Evolutionary conservation across 2,113 vertebrate species (phyloP).

Genomic region (Spea bombifrons): DNA sequence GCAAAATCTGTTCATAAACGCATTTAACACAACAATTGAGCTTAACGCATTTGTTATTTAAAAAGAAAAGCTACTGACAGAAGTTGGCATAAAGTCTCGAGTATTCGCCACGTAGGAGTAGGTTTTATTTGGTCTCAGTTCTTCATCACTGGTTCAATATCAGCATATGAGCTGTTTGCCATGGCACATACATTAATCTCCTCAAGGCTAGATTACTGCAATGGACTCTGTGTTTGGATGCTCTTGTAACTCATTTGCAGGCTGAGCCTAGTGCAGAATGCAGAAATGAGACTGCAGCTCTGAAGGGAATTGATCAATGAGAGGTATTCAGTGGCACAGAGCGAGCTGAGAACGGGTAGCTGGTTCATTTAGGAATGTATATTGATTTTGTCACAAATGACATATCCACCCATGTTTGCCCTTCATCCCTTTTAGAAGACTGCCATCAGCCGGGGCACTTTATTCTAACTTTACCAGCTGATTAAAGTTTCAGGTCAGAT

Average conservation of each 20-base stretch:
- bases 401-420: slow-evolving; percentile 38
- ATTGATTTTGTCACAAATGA: slow-evolving; percentile 41
- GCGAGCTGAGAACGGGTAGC: background rate
- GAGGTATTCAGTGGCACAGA: slow-evolving; percentile 29
- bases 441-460: slow-evolving; percentile 6
- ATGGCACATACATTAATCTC: slow-evolving; percentile 44
- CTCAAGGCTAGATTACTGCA: slow-evolving; percentile 41
- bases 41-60: too few relatives aligned
- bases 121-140: slow-evolving; percentile 38
- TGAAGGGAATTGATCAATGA: slow-evolving; percentile 36
- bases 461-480: background rate
- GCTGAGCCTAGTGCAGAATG: slow-evolving; percentile 34
- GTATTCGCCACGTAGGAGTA: slow-evolving; percentile 10
- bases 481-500: too few relatives aligned
- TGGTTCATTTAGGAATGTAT: slow-evolving; percentile 39
- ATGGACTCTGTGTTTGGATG: slow-evolving; percentile 41
- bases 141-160: slow-evolving; percentile 25
- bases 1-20: background rate
- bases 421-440: slow-evolving; percentile 28
- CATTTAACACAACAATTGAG: too few relatives aligned
- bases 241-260: slow-evolving; percentile 46
- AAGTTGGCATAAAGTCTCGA: background rate
- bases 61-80: background rate
- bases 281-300: slow-evolving; percentile 37
- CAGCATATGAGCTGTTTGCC: slow-evolving; percentile 41